Base-by-base conservation (phyloP, 2,888 invertebrate genomes). In the Calliphora vomitoria region DNA sequence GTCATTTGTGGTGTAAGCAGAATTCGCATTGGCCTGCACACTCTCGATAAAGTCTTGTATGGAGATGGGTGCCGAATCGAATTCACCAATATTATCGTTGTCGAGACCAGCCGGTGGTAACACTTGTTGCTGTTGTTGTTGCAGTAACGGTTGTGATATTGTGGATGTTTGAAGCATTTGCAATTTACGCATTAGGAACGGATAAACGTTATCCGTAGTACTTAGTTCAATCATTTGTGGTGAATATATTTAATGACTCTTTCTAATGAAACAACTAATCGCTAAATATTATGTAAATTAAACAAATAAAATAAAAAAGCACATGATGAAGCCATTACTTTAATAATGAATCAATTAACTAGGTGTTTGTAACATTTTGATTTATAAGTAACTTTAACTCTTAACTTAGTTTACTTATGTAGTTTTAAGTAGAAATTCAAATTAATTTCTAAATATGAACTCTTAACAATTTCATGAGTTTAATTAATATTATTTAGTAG, bases 11-110 rank as follows among this genome's bases (percentile, higher is more conserved):
- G 55, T 41, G 66, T 76, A 83, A 50, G 76, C 62, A 8, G 83
- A 41, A 38, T n/a, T 62, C 18, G 47, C 68, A 85, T 66, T 89
- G 83, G 25, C 87, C 3, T 89, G 90, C 4, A 89, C 91, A 44
- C 91, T 91, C 13, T 90, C 90, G 85, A 92, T 89, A 87, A 92
- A 92, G 11, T 91, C 90, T 41, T 90, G 88, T 41, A 89, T 80
- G 47, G 89, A 90, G 35, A 92, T 92, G 47, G 87, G 86, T 10
- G 66, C 84, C 53, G 55, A 81, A 85, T 89, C 87, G 79, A 83
- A 89, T 69, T 87, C 89, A 38, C 80, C 82, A 71, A 75, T 78
- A 20, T 79, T 83, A 15, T 82, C 84, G 41, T 58, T 78, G 55
- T 84, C 69, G 75, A 85, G 41, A 76, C 62, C 62, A 80, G 66